Conservation (phyloP, 1,140 invertebrate species). For the Agraylea sexmaculata region DNA sequence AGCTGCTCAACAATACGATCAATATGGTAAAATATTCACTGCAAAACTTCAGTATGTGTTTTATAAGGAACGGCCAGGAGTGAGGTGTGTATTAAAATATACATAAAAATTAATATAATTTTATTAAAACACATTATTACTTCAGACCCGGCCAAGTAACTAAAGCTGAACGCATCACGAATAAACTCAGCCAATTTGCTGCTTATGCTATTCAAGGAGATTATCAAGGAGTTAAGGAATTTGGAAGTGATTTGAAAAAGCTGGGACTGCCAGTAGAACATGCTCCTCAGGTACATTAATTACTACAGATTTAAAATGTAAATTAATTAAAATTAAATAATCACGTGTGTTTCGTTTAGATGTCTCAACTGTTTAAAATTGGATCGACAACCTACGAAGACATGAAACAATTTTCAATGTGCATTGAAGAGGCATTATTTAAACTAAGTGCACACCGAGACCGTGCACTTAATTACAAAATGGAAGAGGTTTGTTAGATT, state of each 20-base stretch:
- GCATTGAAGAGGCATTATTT: conserved; percentile 85
- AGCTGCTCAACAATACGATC: conserved; percentile 93
- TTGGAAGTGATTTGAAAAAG: conserved; percentile 84
- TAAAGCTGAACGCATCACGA: conserved; percentile 82
- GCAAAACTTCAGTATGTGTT: conserved; percentile 97
- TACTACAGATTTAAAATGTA: background rate
- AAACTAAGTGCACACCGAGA: conserved; percentile 72
- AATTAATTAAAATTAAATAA: conserved; percentile 1
- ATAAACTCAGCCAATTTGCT: conserved; percentile 86
- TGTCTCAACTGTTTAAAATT: conserved; percentile 93
- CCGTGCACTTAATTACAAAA: conserved; percentile 86
- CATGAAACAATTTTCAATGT: conserved; percentile 79
- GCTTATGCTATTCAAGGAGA: conserved; percentile 88
- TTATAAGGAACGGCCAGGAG: conserved; percentile 95
- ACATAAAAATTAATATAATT: background rate
- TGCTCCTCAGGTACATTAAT: conserved; percentile 63
- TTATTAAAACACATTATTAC: background rate
- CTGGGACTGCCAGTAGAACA: conserved; percentile 94
- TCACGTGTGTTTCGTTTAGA: conserved; percentile 46
- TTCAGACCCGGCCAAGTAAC: conserved; percentile 83
- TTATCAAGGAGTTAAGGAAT: conserved; percentile 84
- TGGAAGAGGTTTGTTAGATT: conserved; percentile 64
- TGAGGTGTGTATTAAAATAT: conserved; percentile 36
- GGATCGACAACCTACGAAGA: conserved; percentile 83
- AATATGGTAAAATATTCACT: conserved; percentile 98